phyloP scores from a whole-genome alignment of 2,888 invertebrate species.

The Corythucha ciliata region DNA sequence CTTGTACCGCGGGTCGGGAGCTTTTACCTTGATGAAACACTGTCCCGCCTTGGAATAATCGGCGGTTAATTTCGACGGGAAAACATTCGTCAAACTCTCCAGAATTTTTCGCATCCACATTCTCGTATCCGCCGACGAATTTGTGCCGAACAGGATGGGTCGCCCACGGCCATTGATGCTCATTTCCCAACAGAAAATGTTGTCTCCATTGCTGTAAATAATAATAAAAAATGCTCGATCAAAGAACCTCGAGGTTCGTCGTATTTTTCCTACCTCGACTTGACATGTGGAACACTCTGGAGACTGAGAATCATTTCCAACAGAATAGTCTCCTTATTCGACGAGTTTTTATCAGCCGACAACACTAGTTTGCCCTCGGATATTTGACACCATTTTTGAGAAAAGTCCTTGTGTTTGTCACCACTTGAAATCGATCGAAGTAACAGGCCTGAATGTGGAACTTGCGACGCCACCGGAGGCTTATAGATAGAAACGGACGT shows the following conservation, averaged over 20 bases:
- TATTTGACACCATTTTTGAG: conserved; percentile 60
- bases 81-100: conserved; percentile 59
- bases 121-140: conserved; percentile 42
- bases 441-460: conserved; percentile 51
- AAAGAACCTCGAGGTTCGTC: no score
- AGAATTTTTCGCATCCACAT: conserved; percentile 72
- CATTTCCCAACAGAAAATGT: conserved; percentile 56
- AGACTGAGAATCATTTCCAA: conserved; percentile 57
- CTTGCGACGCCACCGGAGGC: conserved; percentile 46
- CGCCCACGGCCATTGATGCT: conserved; percentile 35
- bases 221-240: conserved; percentile 2
- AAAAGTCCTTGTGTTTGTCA: conserved; percentile 60
- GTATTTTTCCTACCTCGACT: conserved; percentile 44
- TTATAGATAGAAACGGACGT: no score
- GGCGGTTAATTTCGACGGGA: conserved; percentile 57
- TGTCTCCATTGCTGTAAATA: conserved; percentile 44
- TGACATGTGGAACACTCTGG: conserved; percentile 52
- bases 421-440: conserved; percentile 44
- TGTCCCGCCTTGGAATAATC: conserved; percentile 69
- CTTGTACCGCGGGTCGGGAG: no score
- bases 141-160: conserved; percentile 34
- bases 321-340: conserved; percentile 59
- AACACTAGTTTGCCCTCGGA: conserved; percentile 63
- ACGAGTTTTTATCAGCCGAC: conserved; percentile 61
- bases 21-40: conserved; percentile 61